Percentiles rank a stretch among this genome's conserved stretches.
phyloP scores from a whole-genome alignment of 2,888 invertebrate genomes.

The Lasioglossum villosulum region DNA sequence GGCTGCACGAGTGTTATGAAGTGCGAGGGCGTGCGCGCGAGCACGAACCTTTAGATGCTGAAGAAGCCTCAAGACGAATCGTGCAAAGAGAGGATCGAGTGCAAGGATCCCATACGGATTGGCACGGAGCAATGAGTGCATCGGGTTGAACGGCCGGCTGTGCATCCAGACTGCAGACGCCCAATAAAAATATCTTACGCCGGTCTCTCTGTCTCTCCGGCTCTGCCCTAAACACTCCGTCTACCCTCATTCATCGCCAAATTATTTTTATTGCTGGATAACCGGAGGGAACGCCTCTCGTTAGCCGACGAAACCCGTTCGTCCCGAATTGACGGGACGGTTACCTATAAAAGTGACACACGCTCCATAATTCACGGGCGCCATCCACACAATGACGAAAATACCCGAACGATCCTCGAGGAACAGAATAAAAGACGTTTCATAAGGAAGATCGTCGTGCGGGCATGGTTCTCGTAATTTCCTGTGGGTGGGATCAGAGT shows the following conservation, averaged over 20 bases:
- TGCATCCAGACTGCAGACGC: conserved; percentile 82
- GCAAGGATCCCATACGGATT: conserved; percentile 72
- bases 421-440: background rate
- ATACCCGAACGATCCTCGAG: background rate
- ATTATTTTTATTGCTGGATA: conserved; percentile 73
- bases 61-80: background rate
- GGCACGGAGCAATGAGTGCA: conserved; percentile 70
- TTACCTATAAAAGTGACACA: conserved; percentile 14
- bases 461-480: too few relatives aligned
- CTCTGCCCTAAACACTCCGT: conserved; percentile 63
- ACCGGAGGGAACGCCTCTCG: conserved; percentile 47
- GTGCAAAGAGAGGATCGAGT: conserved; percentile 51
- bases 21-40: conserved; percentile 24
- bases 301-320: conserved; percentile 51
- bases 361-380: background rate
- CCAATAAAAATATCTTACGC: conserved; percentile 81
- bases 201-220: conserved; percentile 49
- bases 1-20: background rate
- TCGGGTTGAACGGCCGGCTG: conserved; percentile 77
- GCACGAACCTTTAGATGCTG: background rate
- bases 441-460: too few relatives aligned
- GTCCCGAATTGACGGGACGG: conserved; percentile 44
- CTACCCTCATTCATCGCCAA: conserved; percentile 70
- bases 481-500: too few relatives aligned
- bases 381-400: background rate